Conservation (phyloP, 1,140 invertebrate genomes). For the Anoplophora glabripennis region DNA sequence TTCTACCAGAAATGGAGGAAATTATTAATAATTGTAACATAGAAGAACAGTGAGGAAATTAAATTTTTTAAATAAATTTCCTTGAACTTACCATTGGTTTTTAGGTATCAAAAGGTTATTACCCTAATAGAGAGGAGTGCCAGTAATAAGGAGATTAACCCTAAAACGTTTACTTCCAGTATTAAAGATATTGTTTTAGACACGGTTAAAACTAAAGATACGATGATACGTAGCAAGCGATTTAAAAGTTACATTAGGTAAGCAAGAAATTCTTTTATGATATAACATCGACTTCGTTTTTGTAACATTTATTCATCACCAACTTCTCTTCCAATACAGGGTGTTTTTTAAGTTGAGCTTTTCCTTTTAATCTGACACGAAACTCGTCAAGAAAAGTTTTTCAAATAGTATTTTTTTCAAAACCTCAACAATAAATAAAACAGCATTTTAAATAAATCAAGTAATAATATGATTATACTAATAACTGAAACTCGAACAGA, state of each 20-base stretch:
- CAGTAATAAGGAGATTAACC: slow-evolving; percentile 5
- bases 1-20: slow-evolving; percentile 11
- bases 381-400: no score
- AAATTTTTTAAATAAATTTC: slow-evolving; percentile 6
- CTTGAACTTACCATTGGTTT: not conserved
- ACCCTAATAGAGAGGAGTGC: slow-evolving; percentile 16
- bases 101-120: slow-evolving; percentile 5
- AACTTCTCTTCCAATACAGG: no score
- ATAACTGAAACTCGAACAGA: no score
- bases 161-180: slow-evolving; percentile 2
- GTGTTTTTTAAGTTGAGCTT: no score
- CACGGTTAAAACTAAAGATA: slow-evolving; percentile 24
- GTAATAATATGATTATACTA: no score
- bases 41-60: slow-evolving; percentile 10
- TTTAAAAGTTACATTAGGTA: slow-evolving; percentile 24
- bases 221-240: slow-evolving; percentile 19
- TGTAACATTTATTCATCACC: no score
- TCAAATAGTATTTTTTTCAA: no score
- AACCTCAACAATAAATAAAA: no score
- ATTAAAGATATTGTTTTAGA: slow-evolving; percentile 27
- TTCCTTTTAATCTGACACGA: no score
- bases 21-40: slow-evolving; percentile 22
- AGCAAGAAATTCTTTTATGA: slow-evolving; percentile 14
- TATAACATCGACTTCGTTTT: not conserved
- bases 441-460: no score